Percentiles rank a stretch among this genome's conserved stretches.
Evolutionary conservation across 2,888 invertebrate genomes (phyloP).

Genomic region (Metacarcinus magister): DNA sequence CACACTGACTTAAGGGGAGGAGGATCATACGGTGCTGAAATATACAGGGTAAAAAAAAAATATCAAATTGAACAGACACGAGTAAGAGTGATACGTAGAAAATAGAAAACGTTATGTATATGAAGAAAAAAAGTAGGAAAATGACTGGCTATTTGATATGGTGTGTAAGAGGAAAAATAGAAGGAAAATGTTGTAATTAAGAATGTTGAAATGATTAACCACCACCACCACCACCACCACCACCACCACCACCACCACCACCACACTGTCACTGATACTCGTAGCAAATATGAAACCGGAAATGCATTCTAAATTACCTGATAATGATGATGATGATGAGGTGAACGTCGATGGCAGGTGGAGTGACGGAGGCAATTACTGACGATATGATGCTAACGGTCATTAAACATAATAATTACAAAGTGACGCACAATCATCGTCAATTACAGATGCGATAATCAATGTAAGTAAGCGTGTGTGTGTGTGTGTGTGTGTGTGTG

Average conservation of each 20-base stretch:
- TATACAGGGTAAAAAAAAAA: too few species aligned
- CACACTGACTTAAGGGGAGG: too few species aligned
- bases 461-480: background rate
- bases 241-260: background rate
- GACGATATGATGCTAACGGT: background rate
- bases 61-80: too few species aligned
- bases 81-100: too few species aligned
- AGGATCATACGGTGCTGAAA: too few species aligned
- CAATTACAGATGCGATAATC: background rate
- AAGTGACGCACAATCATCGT: background rate
- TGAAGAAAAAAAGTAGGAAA: too few species aligned
- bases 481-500: slow-evolving; percentile 26
- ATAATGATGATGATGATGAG: background rate
- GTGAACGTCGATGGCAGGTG: background rate
- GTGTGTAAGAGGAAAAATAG: too few species aligned
- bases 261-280: background rate
- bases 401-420: background rate
- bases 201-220: background rate
- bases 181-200: background rate
- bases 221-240: too few species aligned
- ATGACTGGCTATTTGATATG: too few species aligned
- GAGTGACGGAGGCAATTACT: background rate
- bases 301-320: background rate
- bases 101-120: too few species aligned
- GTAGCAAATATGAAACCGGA: background rate